Evolutionary conservation across 1,140 invertebrate genomes (phyloP).

Genomic region (Drosophila aff.): DNA sequence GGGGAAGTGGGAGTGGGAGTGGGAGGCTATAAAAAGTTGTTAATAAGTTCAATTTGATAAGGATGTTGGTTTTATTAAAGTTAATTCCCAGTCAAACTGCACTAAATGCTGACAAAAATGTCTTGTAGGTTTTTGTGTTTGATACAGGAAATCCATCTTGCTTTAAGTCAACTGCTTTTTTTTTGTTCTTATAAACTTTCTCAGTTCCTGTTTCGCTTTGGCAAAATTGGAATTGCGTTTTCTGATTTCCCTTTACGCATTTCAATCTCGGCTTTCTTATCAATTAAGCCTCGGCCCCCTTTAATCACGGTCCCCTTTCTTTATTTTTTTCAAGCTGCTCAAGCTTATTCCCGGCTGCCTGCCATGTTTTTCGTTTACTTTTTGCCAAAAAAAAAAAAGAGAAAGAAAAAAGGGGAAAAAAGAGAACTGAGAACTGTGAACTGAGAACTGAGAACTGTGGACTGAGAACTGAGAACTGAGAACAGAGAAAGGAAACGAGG

Average conservation of each 20-base stretch:
- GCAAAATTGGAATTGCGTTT: conserved; percentile 27
- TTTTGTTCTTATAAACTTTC: not conserved
- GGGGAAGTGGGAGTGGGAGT: not conserved
- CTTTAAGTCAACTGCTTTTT: not conserved
- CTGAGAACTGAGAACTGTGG: too few relatives aligned
- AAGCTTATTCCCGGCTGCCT: not conserved
- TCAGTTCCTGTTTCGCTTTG: not conserved
- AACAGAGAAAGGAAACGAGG: not conserved
- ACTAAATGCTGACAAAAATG: not conserved
- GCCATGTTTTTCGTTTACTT: conserved; percentile 18
- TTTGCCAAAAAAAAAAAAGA: not conserved
- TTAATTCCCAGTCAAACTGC: not conserved
- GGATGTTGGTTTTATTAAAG: not conserved
- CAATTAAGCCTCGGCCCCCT: conserved; percentile 21
- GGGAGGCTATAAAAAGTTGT: not conserved
- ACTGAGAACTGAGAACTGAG: too few relatives aligned
- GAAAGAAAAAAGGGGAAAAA: not conserved
- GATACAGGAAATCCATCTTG: not conserved
- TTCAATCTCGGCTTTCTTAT: conserved; percentile 51
- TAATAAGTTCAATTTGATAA: not conserved
- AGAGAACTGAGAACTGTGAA: not conserved
- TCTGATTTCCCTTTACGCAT: conserved; percentile 31
- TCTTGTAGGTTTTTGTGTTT: not conserved
- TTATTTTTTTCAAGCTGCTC: not conserved
- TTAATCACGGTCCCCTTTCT: conserved; percentile 11